Base-by-base conservation (phyloP, 1,140 invertebrate species). In the Ctenoplectra terminalis region DNA sequence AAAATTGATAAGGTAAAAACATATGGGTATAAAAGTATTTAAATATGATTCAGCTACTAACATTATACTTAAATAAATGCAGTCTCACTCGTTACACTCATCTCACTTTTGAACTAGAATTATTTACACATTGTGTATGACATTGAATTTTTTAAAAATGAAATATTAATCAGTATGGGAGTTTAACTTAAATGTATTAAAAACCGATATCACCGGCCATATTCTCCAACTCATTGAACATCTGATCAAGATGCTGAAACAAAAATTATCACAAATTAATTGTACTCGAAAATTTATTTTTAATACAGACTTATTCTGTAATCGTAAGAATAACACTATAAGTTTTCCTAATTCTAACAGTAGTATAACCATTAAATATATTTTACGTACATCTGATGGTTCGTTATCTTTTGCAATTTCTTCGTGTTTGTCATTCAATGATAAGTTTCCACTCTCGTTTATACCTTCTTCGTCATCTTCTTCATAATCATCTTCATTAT, bases 151-250 rank as follows among this genome's bases (percentile, higher is more conserved):
- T 29, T 48, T 71, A 80, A 79, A 82, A 87, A 79, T 83, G 58
- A 58, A 74, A 63, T 50, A 80, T 48, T 70, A 29, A 69, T 46
- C 5, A 60, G 20, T 50, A n/a, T 67, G 43, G 6, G 34, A 82
- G 34, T 72, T 56, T n/a, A 67, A 2, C 8, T 54, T 71, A 37
- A 81, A 56, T 50, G 9, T 34, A 79, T 85, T 83, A 85, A 87
- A 79, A 90, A 37, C 79, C 84, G 17, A 94, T 92, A 60, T 93
- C 91, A 74, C 88, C 87, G 37, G 90, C 90, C 60, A 89, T 92
- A 52, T 92, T 90, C 50, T 93, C 91, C 40, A 94, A 80, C 70
- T 93, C 90, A 66, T 80, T 92, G 58, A 94, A 94, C 90, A 94
- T 92, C 73, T 91, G 88, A 73, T 94, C 92, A 37, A 94, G 88